These are phyloP conservation scores for Psilopsiagon aymara DNA, from an alignment of 2,113 vertebrate species.

Conservation along the genomic window DNA sequence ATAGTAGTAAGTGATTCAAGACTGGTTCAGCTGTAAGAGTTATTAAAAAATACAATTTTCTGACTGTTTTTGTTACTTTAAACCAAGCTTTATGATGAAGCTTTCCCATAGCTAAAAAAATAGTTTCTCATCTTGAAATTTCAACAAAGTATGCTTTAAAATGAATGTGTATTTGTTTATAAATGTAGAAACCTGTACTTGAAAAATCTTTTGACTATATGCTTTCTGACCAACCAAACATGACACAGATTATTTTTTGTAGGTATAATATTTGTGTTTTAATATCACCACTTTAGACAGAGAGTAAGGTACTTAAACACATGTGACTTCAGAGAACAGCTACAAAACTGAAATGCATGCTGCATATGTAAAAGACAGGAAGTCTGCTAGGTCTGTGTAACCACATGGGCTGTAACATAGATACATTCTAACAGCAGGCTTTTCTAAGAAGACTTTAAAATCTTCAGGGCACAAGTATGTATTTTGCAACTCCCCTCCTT, in stretches of 20 bases:
- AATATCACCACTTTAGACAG: background rate
- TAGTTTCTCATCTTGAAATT: background rate
- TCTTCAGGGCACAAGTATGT: background rate
- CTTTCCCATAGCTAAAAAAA: background rate
- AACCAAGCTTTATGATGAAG: background rate
- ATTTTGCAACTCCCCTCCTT: background rate
- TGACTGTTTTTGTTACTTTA: background rate
- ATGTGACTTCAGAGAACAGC: background rate
- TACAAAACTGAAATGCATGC: no score
- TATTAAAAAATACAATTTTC: background rate
- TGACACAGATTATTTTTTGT: background rate
- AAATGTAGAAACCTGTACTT: background rate
- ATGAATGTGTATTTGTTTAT: background rate
- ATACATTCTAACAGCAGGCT: fast-evolving
- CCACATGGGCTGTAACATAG: background rate
- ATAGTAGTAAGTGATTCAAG: background rate
- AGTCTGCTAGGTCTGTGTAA: background rate
- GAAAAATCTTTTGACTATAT: background rate
- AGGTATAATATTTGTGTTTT: background rate
- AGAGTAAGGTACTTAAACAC: background rate
- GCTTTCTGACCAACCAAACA: background rate
- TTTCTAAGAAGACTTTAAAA: background rate
- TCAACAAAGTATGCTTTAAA: background rate
- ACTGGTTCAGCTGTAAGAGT: background rate
- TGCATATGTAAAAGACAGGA: background rate